A percentile compares a stretch with the other conserved stretches of the same genome.
Evolutionary conservation across 2,888 invertebrate genomes (phyloP).

Genomic region (Drosophila pseudotalamancana): DNA sequence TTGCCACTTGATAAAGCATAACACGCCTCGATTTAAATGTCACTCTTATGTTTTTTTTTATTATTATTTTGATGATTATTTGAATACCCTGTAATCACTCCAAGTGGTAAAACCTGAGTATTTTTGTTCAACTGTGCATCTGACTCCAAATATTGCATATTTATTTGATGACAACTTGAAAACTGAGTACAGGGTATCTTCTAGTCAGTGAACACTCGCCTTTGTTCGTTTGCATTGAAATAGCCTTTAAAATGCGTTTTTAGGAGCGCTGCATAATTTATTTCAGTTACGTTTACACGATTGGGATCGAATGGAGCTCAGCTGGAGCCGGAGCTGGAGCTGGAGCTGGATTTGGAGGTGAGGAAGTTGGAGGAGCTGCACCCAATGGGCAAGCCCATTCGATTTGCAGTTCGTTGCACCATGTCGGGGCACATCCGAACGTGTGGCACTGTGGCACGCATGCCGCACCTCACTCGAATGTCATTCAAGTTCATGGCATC

Average conservation of each 20-base stretch:
- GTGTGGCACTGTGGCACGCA: slow-evolving; percentile 13
- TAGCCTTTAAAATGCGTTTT: slow-evolving; percentile 8
- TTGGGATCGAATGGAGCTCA: not conserved
- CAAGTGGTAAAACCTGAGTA: not conserved
- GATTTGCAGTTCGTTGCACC: slow-evolving; percentile 67
- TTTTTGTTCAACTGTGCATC: too few species aligned
- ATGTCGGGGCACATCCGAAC: slow-evolving; percentile 19
- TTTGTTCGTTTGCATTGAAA: not conserved
- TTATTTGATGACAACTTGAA: too few species aligned
- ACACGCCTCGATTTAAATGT: slow-evolving; percentile 38
- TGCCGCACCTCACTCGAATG: slow-evolving; percentile 44
- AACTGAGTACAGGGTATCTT: not conserved
- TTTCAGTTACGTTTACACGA: slow-evolving; percentile 7
- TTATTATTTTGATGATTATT: slow-evolving; percentile 14
- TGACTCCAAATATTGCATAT: too few species aligned
- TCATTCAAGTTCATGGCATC: slow-evolving; percentile 68
- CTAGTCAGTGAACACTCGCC: not conserved
- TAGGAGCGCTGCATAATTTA: slow-evolving; percentile 17
- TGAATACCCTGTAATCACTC: not conserved
- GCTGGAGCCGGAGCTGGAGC: too few species aligned
- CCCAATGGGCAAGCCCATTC: slow-evolving; percentile 18
- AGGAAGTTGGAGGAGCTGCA: too few species aligned
- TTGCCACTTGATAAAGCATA: slow-evolving; percentile 43
- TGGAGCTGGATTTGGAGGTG: too few species aligned
- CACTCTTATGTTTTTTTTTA: slow-evolving; percentile 34